Conservation (phyloP, 1,140 invertebrate species). For the Brachionus calyciflorus region DNA sequence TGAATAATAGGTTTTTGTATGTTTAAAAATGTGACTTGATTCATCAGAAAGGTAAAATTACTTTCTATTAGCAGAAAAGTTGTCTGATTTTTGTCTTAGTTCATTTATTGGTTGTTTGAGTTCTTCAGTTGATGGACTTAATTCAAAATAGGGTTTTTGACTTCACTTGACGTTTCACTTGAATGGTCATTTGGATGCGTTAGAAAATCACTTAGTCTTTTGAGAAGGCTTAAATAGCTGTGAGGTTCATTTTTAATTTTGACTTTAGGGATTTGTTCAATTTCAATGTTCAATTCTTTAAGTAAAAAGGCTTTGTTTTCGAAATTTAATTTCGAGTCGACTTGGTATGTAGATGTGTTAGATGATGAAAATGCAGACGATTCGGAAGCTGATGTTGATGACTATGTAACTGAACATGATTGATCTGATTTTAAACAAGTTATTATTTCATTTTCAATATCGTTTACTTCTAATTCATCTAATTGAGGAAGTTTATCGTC, state of each 20-base stretch:
- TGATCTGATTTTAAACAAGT: background rate
- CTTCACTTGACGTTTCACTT: no score
- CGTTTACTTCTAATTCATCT: background rate
- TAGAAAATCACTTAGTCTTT: background rate
- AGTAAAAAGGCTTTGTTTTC: background rate
- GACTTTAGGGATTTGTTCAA: background rate
- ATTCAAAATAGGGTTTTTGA: background rate
- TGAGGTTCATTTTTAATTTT: background rate
- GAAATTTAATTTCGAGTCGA: background rate
- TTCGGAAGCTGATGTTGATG: background rate
- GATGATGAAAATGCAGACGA: background rate
- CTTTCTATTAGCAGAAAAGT: no score
- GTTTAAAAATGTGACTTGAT: no score
- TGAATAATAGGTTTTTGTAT: no score
- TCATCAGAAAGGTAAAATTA: no score
- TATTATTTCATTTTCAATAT: constrained; percentile 23
- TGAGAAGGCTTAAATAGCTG: background rate
- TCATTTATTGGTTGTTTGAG: background rate
- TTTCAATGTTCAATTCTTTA: constrained; percentile 5
- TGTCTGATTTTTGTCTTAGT: background rate
- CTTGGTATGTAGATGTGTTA: background rate
- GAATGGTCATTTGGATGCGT: background rate
- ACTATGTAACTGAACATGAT: background rate
- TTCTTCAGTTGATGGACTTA: background rate
- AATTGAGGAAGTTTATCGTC: background rate